Evolutionary conservation across 2,113 vertebrate genomes (phyloP).

Genomic region (Oreocharis arfaki): DNA sequence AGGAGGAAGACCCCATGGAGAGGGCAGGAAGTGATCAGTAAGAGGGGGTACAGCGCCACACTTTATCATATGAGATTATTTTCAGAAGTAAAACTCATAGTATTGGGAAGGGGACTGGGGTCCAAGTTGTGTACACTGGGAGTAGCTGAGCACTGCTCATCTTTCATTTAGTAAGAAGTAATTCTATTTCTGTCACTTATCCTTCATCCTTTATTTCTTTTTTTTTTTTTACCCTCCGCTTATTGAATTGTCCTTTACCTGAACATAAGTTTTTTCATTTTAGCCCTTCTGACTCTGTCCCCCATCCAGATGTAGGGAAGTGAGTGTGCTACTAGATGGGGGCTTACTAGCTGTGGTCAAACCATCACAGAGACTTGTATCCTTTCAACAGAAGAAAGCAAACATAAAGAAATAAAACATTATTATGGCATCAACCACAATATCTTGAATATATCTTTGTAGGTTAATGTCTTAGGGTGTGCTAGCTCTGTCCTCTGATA

Average conservation of each 20-base stretch:
- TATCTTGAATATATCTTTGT: background rate
- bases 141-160: background rate
- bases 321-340: background rate
- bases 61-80: background rate
- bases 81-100: background rate
- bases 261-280: background rate
- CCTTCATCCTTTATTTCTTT: background rate
- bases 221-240: fast-evolving
- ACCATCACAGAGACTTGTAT: background rate
- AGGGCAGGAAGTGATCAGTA: no score
- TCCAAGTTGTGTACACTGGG: fast-evolving
- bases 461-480: background rate
- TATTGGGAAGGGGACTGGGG: fast-evolving
- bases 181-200: background rate
- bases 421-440: background rate
- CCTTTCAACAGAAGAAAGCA: background rate
- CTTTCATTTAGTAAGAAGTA: background rate
- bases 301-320: fast-evolving
- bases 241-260: background rate
- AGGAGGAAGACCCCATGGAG: no score
- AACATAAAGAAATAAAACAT: background rate
- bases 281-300: background rate
- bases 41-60: no score
- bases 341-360: background rate
- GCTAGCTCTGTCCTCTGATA: background rate